Evolutionary conservation across 2,888 invertebrate species (phyloP), one percentile per base, ranked within the genome.

Genomic region (Macroteleia sp.): DNA sequence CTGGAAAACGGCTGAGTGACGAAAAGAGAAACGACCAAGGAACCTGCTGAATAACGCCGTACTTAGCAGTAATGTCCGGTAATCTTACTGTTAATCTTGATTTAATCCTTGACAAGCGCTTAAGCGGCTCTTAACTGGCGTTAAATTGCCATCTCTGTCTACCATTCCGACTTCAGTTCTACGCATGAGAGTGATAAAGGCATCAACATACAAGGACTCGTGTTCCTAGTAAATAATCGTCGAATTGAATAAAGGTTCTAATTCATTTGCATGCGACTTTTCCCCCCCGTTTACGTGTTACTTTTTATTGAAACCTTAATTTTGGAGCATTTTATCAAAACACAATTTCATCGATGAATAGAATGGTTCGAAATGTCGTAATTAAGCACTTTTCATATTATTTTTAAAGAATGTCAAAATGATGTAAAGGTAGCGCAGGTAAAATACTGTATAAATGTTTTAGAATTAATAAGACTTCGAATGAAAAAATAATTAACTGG

Each of bases 41-140:
- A 82, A 80, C 81, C 81, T 79, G 82, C 81, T 79, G 83, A 83
- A 81, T 84, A 84, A 83, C 82, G 83, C 81, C 75, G 70, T 34
- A 25, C 73, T 77, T 73, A 77, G 77, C 77, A 85, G 62, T 77
- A 77, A 71, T 71, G 83, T 85, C 83, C 82, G 81, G 82, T 87
- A 89, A 89, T 89, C 89, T 89, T 85, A 85, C 87, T 84, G 89
- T 90, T 90, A 90, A 90, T 90, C 90, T 90, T 89, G 89, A 90
- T 90, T 90, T 89, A 90, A 90, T 90, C 90, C 90, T 88, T 89
- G 90, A 90, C 89, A 90, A 90, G 90, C 89, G 87, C 90, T 90
- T 89, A 87, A 90, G 88, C 85, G 85, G 86, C 85, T 84, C 86
- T 88, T 87, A 88, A 90, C 88, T 86, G 85, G 87, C 86, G 87